A percentile compares a stretch with the other conserved stretches of the same genome.
Conservation (phyloP, 2,888 invertebrate species). For the Papilio protenor region DNA sequence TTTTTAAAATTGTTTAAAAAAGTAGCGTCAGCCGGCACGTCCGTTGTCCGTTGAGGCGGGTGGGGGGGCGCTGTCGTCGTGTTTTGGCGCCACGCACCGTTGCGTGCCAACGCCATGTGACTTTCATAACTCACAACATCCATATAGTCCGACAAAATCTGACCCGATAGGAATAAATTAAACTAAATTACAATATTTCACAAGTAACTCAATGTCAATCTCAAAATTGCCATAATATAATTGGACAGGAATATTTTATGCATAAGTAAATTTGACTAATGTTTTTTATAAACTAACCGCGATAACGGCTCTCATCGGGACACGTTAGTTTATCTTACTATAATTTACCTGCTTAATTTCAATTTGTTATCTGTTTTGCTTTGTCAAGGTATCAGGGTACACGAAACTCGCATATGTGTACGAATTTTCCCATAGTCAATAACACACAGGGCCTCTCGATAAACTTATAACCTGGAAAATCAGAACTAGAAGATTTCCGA, state of each 20-base stretch:
- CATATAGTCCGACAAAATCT: background rate
- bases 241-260: too few species aligned
- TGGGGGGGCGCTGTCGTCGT: background rate
- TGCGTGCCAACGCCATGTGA: constrained; percentile 19
- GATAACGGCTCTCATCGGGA: background rate
- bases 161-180: background rate
- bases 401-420: background rate
- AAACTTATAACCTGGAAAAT: too few species aligned
- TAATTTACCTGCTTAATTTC: background rate
- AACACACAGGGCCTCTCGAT: background rate
- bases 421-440: background rate
- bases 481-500: too few species aligned
- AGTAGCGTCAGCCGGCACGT: background rate
- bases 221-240: background rate
- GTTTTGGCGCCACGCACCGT: constrained; percentile 24
- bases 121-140: constrained; percentile 25
- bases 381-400: constrained; percentile 5
- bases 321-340: background rate
- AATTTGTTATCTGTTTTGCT: constrained; percentile 13
- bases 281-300: too few species aligned
- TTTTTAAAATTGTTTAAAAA: constrained; percentile 35
- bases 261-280: too few species aligned
- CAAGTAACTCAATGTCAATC: background rate
- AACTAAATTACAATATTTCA: background rate
- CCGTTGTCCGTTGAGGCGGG: constrained; percentile 2